Base-by-base conservation (phyloP, 2,797 vertebrate genomes). In the Odontamblyopus lacepedii region DNA sequence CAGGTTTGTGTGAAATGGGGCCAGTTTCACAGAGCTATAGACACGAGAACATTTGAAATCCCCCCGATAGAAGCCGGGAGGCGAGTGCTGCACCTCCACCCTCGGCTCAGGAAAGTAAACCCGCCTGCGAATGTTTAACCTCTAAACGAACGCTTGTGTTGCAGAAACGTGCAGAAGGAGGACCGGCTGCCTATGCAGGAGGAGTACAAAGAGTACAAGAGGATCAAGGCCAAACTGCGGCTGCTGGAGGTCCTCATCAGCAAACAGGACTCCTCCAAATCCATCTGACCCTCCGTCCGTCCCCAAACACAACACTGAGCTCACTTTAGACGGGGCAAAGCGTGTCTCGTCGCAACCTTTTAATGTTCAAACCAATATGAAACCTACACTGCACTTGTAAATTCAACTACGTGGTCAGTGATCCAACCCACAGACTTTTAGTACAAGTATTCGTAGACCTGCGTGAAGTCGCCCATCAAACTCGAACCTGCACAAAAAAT, bases 251-350 rank as follows among this genome's bases (percentile, higher is more conserved):
- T 98, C 83, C 96, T 98, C 81, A 98, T 98, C 94, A 98, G 96
- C 95, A 99, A 99, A 90, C 97, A 99, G 87, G 97, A 99, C 90
- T 96, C 96, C 89, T 97, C 97, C 92, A 98, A 99, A 87, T 98
- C 97, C 77, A 97, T 98, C 91, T 98, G 95, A 92, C 71, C 74
- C 32, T 35, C 32, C 35, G 6, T 23, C 74, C 53, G 55, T 64
- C 23, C 23, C 38, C n/a, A 18, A 29, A 60, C 57, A 18, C 57
- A 60, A 23, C 23, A 23, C 35, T 23, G 19, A n/a, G 62, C 62
- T 41, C 62, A 41, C 62, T 23, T 62, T 62, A 29, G 57, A 62
- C 60, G 3, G 23, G 29, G 30, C 30, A 19, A 32, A 62, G n/a
- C 7, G 60, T 35, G 16, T 62, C 60, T 19, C n/a, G 29, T 38